Conservation (phyloP, 2,797 vertebrate genomes). For the Momotus momota region DNA sequence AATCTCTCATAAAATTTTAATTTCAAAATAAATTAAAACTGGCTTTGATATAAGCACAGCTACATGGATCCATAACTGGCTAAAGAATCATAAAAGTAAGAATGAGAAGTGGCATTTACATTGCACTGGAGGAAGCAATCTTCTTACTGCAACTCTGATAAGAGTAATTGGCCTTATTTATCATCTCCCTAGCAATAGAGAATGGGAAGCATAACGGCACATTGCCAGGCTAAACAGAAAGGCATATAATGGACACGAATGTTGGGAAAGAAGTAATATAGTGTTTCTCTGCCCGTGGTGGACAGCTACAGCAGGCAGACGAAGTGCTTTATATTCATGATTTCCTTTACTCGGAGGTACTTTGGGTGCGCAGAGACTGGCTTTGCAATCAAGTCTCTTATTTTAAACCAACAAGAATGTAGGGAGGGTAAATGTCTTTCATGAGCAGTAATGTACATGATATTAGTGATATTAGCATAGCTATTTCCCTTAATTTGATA, state of each 20-base stretch:
- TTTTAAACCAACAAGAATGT: background rate
- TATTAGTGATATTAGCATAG: background rate
- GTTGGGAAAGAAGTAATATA: background rate
- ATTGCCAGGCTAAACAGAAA: background rate
- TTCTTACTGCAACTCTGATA: background rate
- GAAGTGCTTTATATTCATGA: background rate
- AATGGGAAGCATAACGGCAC: background rate
- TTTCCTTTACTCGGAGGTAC: background rate
- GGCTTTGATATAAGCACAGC: conserved; percentile 52
- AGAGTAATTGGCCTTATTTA: conserved; percentile 58
- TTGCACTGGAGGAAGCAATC: conserved; percentile 18
- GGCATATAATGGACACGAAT: background rate
- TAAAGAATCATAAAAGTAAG: conserved; percentile 57
- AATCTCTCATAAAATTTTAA: conserved; percentile 76
- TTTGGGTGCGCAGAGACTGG: background rate
- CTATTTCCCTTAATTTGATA: background rate
- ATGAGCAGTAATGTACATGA: background rate
- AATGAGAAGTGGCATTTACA: conserved; percentile 63
- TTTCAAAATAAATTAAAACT: conserved; percentile 76
- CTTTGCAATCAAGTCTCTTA: background rate
- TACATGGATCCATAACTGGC: conserved; percentile 26
- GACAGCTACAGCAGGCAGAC: background rate
- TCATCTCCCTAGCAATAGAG: background rate
- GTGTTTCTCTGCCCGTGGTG: background rate
- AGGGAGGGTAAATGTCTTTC: background rate